phyloP scores from a whole-genome alignment of 2,888 invertebrate genomes.

The Chrysodeixis includens region DNA sequence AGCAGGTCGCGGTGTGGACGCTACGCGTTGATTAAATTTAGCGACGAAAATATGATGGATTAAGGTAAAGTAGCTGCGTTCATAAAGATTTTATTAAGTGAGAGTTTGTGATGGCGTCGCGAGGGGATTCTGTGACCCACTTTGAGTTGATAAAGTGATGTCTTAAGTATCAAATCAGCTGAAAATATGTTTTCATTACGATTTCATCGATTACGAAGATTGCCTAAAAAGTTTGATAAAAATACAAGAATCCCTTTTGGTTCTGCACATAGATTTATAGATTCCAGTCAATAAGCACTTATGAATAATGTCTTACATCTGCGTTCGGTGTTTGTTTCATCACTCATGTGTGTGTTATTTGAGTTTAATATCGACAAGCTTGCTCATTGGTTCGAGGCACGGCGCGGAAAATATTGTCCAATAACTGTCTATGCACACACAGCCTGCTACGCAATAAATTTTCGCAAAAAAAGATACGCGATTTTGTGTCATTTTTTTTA shows the following conservation, averaged over 20 bases:
- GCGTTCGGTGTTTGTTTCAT: slow-evolving; percentile 43
- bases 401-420: slow-evolving; percentile 53
- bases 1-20: slow-evolving; percentile 9
- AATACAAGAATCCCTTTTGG: slow-evolving; percentile 18
- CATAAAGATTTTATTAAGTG: slow-evolving; percentile 26
- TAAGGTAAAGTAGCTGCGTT: slow-evolving; percentile 24
- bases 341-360: slow-evolving; percentile 46
- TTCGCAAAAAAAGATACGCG: slow-evolving; percentile 26
- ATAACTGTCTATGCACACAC: slow-evolving; percentile 56
- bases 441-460: slow-evolving; percentile 52
- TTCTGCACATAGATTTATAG: slow-evolving; percentile 9
- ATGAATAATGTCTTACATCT: slow-evolving; percentile 44
- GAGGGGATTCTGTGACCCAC: background rate
- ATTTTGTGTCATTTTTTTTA: slow-evolving; percentile 39
- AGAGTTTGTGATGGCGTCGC: slow-evolving; percentile 14
- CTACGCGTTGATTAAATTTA: slow-evolving; percentile 53
- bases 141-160: background rate
- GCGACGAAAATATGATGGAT: slow-evolving; percentile 46
- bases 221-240: background rate
- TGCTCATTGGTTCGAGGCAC: slow-evolving; percentile 51
- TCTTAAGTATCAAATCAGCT: background rate
- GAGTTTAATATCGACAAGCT: slow-evolving; percentile 51
- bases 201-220: background rate
- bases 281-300: slow-evolving; percentile 25
- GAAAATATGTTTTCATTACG: background rate